Percentiles rank a stretch among this genome's conserved stretches.
These are phyloP conservation scores for Orchestes rusci DNA, from an alignment of 2,888 invertebrate genomes.

Conservation along the genomic window DNA sequence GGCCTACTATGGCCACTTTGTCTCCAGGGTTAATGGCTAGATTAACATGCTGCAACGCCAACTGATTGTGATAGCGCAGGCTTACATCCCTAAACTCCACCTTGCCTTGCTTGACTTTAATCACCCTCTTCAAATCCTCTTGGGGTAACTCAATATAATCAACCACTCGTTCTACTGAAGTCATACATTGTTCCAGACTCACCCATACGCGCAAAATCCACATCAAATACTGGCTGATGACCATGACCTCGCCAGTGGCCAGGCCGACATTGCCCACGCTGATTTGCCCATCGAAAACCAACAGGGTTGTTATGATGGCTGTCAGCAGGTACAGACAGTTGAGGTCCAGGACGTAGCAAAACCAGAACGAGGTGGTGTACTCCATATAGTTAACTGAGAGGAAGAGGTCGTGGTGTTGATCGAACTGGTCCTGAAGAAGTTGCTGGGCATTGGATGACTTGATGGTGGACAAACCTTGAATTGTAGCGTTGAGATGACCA, in stretches of 20 bases:
- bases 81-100: constrained; percentile 60
- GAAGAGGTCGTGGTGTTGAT: constrained; percentile 48
- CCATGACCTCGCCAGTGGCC: constrained; percentile 73
- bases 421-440: constrained; percentile 53
- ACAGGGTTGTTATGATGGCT: neutral
- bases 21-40: constrained; percentile 59
- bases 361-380: constrained; percentile 27
- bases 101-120: constrained; percentile 33
- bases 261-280: constrained; percentile 38
- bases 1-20: constrained; percentile 69
- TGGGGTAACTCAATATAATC: constrained; percentile 43
- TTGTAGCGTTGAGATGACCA: constrained; percentile 61
- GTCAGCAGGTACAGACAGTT: constrained; percentile 16
- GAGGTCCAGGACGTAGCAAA: constrained; percentile 31
- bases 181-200: constrained; percentile 71
- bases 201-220: constrained; percentile 71
- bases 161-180: constrained; percentile 73
- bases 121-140: constrained; percentile 34
- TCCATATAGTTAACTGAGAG: constrained; percentile 33
- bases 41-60: constrained; percentile 63
- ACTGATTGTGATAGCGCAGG: constrained; percentile 63
- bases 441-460: constrained; percentile 58
- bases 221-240: constrained; percentile 59
- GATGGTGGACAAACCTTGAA: constrained; percentile 68
- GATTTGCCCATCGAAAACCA: neutral